Percentiles rank a stretch among this genome's conserved stretches.
These are phyloP conservation scores for Acleris cristana DNA, from an alignment of 2,888 invertebrate species.

Conservation along the genomic window DNA sequence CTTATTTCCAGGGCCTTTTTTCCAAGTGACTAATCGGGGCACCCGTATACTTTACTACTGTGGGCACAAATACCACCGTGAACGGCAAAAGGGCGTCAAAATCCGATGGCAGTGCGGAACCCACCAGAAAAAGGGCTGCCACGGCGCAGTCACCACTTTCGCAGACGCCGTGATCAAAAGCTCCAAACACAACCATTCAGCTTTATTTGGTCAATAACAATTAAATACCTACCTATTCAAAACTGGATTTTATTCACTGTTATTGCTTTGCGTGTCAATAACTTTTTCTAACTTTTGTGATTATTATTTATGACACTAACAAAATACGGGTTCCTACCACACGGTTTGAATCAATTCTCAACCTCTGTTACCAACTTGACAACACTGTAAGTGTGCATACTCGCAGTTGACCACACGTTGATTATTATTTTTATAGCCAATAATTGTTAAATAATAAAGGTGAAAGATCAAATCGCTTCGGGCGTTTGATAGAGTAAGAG, in stretches of 20 bases:
- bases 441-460: too few species aligned
- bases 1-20: conserved; percentile 19
- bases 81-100: conserved; percentile 22
- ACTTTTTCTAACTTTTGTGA: too few species aligned
- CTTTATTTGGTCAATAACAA: conserved; percentile 6
- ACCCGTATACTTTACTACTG: conserved; percentile 21
- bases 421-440: too few species aligned
- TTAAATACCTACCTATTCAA: not conserved
- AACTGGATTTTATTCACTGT: too few species aligned
- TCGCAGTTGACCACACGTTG: too few species aligned
- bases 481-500: too few species aligned
- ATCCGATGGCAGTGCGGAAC: conserved; percentile 33
- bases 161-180: conserved; percentile 16
- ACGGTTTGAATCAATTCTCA: too few species aligned
- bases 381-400: too few species aligned
- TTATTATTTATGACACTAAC: too few species aligned
- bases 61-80: conserved; percentile 29
- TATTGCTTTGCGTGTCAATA: not conserved
- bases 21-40: conserved; percentile 20
- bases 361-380: too few species aligned
- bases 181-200: conserved; percentile 22
- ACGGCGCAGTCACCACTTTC: conserved; percentile 19
- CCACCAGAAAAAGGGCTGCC: conserved; percentile 27
- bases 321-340: too few species aligned
- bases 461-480: too few species aligned